Evolutionary conservation across 2,113 vertebrate species (phyloP).

Genomic region (Dunckerocampus dactyliophorus): DNA sequence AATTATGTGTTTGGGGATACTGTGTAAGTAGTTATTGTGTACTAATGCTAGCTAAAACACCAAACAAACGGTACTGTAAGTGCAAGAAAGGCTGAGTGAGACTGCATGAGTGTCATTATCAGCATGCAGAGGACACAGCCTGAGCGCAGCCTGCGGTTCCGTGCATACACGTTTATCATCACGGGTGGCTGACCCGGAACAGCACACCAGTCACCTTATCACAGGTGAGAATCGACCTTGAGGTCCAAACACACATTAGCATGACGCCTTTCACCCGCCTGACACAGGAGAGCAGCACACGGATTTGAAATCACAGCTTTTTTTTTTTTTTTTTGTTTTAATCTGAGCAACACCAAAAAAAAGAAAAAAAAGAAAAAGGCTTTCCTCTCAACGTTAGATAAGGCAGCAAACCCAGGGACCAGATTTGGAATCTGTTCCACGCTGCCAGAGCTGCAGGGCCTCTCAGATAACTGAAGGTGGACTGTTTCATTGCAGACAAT

Average conservation of each 20-base stretch:
- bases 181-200: background rate
- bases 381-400: conserved; percentile 24
- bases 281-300: background rate
- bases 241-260: background rate
- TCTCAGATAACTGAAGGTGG: conserved; percentile 56
- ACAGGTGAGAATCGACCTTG: background rate
- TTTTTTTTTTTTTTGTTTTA: conserved; percentile 9
- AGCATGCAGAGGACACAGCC: background rate
- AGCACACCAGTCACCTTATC: conserved; percentile 3
- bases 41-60: too few species aligned
- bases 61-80: too few species aligned
- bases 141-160: background rate
- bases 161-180: background rate
- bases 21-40: too few species aligned
- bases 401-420: conserved; percentile 26
- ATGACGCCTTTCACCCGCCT: background rate
- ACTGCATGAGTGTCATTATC: background rate
- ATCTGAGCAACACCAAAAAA: conserved; percentile 7
- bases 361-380: background rate
- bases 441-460: conserved; percentile 19
- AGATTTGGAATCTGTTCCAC: conserved; percentile 36
- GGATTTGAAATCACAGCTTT: background rate
- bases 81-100: too few species aligned
- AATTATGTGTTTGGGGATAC: too few species aligned
- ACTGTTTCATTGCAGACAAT: conserved; percentile 56